phyloP scores from a whole-genome alignment of 2,888 invertebrate genomes.

The Dascillus cervinus region DNA sequence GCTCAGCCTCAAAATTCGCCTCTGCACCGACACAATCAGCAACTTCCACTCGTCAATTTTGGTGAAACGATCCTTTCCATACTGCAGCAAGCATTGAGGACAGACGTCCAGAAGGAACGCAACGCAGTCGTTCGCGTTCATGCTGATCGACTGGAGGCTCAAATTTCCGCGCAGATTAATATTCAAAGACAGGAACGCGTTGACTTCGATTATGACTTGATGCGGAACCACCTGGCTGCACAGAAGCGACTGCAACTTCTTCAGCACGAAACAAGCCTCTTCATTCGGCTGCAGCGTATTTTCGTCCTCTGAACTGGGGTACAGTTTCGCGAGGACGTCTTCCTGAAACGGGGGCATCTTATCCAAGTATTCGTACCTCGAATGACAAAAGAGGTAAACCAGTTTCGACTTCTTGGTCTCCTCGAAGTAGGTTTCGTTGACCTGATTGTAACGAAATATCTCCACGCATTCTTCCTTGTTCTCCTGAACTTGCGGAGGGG shows the following conservation, averaged over 20 bases:
- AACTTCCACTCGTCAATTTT: constrained; percentile 43
- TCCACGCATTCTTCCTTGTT: constrained; percentile 5
- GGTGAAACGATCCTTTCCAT: constrained; percentile 50
- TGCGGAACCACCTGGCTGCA: constrained; percentile 49
- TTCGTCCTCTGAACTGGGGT: constrained; percentile 15
- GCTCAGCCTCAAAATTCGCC: constrained; percentile 34
- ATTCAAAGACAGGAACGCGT: constrained; percentile 52
- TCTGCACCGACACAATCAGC: constrained; percentile 38
- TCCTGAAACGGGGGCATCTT: constrained; percentile 45
- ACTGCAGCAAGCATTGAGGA: constrained; percentile 55
- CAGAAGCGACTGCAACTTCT: constrained; percentile 49
- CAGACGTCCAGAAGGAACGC: constrained; percentile 50
- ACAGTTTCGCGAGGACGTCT: constrained; percentile 35
- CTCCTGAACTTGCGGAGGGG: not conserved
- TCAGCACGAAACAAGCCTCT: constrained; percentile 34
- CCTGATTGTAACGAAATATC: constrained; percentile 6
- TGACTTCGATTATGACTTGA: constrained; percentile 52
- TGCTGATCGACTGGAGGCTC: constrained; percentile 46
- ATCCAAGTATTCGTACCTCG: constrained; percentile 44
- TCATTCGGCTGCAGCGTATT: constrained; percentile 11
- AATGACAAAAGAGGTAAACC: constrained; percentile 42
- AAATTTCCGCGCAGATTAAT: constrained; percentile 47
- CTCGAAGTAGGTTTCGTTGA: constrained; percentile 8
- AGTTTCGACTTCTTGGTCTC: constrained; percentile 22
- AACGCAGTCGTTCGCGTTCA: constrained; percentile 46